phyloP scores from a whole-genome alignment of 2,113 vertebrate species.

The Cottus gobio region DNA sequence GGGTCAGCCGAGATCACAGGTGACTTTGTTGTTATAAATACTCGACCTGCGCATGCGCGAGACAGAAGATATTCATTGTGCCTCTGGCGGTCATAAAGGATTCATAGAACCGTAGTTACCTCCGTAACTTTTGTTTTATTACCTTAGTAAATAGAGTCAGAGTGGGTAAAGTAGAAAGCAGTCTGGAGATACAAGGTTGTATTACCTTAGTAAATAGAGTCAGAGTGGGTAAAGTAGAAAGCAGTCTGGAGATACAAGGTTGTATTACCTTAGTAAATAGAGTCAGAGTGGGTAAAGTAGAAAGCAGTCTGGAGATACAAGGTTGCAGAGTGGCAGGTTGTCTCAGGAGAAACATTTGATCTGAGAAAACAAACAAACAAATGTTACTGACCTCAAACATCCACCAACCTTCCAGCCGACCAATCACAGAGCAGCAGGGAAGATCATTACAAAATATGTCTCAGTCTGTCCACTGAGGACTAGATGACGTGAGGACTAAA shows the following conservation, averaged over 20 bases:
- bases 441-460: neutral
- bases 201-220: too few relatives aligned
- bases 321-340: slow-evolving; percentile 25
- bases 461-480: neutral
- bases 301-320: slow-evolving; percentile 20
- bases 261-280: slow-evolving; percentile 69
- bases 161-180: too few relatives aligned
- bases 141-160: neutral
- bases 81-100: too few relatives aligned
- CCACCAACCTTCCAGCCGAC: slow-evolving; percentile 3
- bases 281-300: slow-evolving; percentile 65
- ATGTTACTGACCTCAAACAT: slow-evolving; percentile 43
- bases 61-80: too few relatives aligned
- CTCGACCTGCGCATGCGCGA: too few relatives aligned
- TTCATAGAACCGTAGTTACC: too few relatives aligned
- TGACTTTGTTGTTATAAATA: too few relatives aligned
- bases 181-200: too few relatives aligned
- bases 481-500: too few relatives aligned
- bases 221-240: too few relatives aligned
- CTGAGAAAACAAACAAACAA: slow-evolving; percentile 51
- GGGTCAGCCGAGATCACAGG: too few relatives aligned
- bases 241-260: neutral
- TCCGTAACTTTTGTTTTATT: too few relatives aligned
- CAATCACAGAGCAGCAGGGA: slow-evolving; percentile 32
- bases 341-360: slow-evolving; percentile 56